Percentiles rank a stretch among this genome's conserved stretches.
phyloP scores from a whole-genome alignment of 2,113 vertebrate species.

The Elgaria multicarinata region DNA sequence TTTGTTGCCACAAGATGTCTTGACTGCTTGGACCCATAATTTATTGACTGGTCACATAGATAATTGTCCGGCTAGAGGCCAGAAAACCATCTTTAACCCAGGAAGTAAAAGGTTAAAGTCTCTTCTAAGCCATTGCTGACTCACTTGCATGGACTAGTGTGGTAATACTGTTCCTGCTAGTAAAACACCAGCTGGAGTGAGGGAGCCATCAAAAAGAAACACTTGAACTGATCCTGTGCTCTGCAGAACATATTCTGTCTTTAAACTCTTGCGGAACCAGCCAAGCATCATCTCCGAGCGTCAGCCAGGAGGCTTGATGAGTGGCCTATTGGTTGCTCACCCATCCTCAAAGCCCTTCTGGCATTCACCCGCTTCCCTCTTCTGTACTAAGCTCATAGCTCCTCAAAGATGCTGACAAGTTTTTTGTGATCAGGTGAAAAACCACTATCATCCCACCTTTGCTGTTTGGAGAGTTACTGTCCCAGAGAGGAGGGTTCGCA shows the following conservation, averaged over 20 bases:
- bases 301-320: not conserved
- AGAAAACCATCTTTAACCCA: conserved; percentile 28
- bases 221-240: not conserved
- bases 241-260: not conserved
- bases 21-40: conserved; percentile 38
- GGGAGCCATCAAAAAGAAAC: not conserved
- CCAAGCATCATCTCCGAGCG: not conserved
- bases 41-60: conserved; percentile 54
- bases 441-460: not conserved
- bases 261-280: not conserved
- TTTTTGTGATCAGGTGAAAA: not conserved
- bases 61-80: conserved; percentile 48
- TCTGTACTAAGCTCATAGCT: not conserved
- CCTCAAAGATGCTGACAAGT: not conserved
- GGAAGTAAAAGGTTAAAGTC: not conserved
- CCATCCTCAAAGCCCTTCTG: not conserved
- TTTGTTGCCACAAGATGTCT: conserved; percentile 40
- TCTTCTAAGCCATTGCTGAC: not conserved
- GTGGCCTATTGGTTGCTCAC: not conserved
- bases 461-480: not conserved
- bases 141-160: not conserved
- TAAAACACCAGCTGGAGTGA: not conserved
- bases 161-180: not conserved
- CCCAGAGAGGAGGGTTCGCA: not conserved
- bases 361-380: too few relatives aligned